Conservation (phyloP, 2,888 invertebrate species). For the Tachina fera region DNA sequence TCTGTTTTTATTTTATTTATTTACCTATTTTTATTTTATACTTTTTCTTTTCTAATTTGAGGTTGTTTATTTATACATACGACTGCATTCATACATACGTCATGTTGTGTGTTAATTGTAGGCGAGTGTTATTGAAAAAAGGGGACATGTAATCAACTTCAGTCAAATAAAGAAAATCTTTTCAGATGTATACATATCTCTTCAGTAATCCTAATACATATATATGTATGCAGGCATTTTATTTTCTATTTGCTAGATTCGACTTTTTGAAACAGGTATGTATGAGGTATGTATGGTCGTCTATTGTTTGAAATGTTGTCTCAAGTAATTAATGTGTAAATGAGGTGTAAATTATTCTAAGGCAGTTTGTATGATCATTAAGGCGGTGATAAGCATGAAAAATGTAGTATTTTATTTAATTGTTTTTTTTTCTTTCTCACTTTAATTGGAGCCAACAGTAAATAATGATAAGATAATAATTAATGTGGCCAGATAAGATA, state of each 20-base stretch:
- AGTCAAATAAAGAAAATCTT: slow-evolving; percentile 2
- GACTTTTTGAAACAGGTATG: neutral
- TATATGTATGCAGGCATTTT: slow-evolving; percentile 2
- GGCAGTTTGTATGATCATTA: neutral
- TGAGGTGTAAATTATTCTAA: slow-evolving; percentile 63
- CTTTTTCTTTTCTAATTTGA: slow-evolving; percentile 10
- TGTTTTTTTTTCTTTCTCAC: neutral
- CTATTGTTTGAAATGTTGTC: slow-evolving; percentile 44
- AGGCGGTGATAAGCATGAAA: neutral
- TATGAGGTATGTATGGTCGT: neutral
- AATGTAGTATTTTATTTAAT: neutral
- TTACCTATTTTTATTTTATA: neutral
- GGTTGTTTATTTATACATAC: slow-evolving; percentile 44
- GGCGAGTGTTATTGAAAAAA: slow-evolving; percentile 56
- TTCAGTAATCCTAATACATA: neutral
- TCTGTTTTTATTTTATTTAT: neutral
- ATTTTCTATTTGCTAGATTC: neutral
- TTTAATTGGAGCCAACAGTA: neutral
- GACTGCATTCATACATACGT: neutral
- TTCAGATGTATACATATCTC: neutral
- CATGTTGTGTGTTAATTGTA: slow-evolving; percentile 66
- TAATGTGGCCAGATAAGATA: neutral
- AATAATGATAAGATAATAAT: slow-evolving; percentile 5
- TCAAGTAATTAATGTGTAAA: slow-evolving; percentile 60
- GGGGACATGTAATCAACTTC: slow-evolving; percentile 62